Evolutionary conservation across 1,140 invertebrate species (phyloP).

Genomic region (Archivesica marissinica): DNA sequence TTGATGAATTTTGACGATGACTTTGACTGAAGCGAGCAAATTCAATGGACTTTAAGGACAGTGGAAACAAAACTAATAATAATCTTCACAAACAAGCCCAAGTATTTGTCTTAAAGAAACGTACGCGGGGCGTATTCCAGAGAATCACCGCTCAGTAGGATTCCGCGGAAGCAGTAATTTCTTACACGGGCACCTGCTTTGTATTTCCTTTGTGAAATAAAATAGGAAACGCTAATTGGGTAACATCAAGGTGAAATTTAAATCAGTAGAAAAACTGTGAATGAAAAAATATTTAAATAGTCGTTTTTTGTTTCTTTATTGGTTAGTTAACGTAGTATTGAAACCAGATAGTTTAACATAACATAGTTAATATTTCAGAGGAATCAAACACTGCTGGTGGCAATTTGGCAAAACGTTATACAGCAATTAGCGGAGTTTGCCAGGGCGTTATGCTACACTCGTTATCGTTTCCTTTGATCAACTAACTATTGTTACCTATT

Average conservation of each 20-base stretch:
- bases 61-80: slow-evolving; percentile 43
- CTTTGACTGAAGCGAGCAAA: slow-evolving; percentile 42
- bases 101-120: slow-evolving; percentile 39
- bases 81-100: slow-evolving; percentile 43
- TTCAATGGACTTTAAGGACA: slow-evolving; percentile 39
- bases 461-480: slow-evolving; percentile 11
- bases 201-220: slow-evolving; percentile 38
- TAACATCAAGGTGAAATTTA: slow-evolving; percentile 49
- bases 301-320: slow-evolving; percentile 50
- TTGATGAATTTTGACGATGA: slow-evolving; percentile 52
- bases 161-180: slow-evolving; percentile 47
- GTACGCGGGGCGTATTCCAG: slow-evolving; percentile 41
- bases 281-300: slow-evolving; percentile 47
- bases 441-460: slow-evolving; percentile 15
- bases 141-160: slow-evolving; percentile 40
- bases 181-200: slow-evolving; percentile 52
- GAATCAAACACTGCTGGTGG: slow-evolving; percentile 1
- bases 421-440: slow-evolving; percentile 38
- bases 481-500: background rate
- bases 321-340: slow-evolving; percentile 48
- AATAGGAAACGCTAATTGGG: slow-evolving; percentile 52
- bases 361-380: slow-evolving; percentile 48
- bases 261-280: slow-evolving; percentile 24
- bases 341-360: slow-evolving; percentile 51
- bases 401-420: slow-evolving; percentile 37